phyloP scores from a whole-genome alignment of 2,113 vertebrate species.

The Sylvietta virens region DNA sequence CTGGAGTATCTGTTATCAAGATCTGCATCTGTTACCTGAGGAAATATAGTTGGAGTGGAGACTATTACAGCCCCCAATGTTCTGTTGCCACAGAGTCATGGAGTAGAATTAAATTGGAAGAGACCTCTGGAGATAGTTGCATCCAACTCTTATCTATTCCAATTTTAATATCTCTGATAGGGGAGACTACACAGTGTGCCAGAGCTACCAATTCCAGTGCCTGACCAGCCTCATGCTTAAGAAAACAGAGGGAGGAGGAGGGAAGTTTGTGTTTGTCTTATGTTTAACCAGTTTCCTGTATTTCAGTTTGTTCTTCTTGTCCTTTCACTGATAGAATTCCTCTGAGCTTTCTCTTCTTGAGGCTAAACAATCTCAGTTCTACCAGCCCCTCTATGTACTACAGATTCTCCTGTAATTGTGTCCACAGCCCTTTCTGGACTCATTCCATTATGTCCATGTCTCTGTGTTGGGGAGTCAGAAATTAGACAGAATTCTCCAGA shows the following conservation, averaged over 20 bases:
- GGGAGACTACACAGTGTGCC: background rate
- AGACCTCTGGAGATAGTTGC: background rate
- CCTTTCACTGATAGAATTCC: background rate
- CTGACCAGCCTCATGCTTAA: background rate
- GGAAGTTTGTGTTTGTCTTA: background rate
- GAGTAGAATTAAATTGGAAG: background rate
- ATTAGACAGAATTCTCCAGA: background rate
- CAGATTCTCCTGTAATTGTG: background rate
- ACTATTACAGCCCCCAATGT: background rate
- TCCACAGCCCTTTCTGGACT: background rate
- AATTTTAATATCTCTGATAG: background rate
- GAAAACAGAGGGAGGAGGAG: background rate
- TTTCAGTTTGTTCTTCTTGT: background rate
- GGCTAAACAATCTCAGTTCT: background rate
- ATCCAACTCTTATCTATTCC: background rate
- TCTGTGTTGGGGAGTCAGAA: background rate
- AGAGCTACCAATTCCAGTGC: background rate
- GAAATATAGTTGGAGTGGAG: background rate
- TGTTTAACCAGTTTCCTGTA: background rate
- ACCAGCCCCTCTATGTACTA: background rate
- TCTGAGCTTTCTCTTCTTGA: background rate
- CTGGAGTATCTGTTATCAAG: background rate
- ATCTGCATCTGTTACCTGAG: too few relatives aligned
- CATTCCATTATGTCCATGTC: background rate
- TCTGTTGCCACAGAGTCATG: background rate